Base-by-base conservation (phyloP, 2,888 invertebrate genomes). In the Prenolepis imparis region DNA sequence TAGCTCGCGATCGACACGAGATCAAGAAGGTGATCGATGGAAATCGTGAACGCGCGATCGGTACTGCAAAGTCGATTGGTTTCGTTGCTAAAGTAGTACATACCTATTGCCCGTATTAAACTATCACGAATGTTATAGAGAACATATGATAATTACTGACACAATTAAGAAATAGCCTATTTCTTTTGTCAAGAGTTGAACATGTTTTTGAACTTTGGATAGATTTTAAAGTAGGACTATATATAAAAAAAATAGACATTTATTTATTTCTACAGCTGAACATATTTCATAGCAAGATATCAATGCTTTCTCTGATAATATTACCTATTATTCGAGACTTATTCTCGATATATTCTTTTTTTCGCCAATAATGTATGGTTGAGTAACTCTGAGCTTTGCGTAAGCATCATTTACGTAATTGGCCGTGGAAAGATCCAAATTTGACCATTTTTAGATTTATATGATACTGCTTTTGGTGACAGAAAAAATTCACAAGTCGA, bases 1-100 rank as follows among this genome's bases (percentile, higher is more conserved):
- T 87, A 89, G 89, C 80, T 68, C 44, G 77, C 89, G 84, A 87
- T 84, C 89, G 86, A 89, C 74, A 78, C 68, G 28, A 72, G 88
- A 84, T 87, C 82, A 66, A 44, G 70, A 63, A 77, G 48, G 72
- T 85, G 87, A 87, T 87, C 87, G 87, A 87, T 87, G 86, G 86
- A 84, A 82, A 87, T 86, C 81, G 77, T 78, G 74, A 83, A 84
- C 57, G 77, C 41, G 80, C 77, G 77, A 52, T 52, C 67, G 57
- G 67, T 24, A 32, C 36, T 8, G 52, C 52, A 52, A 66, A 75
- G 66, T 39, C 24, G 24, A 28, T 36, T 11, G 67, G 41, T 78
- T 70, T 78, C 32, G 57, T 70, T 78, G 57, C 57, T 41, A 41
- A 8, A 70, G 41, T 66, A 24, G 4, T 36, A 6, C 24, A n/a